A percentile compares a stretch with the other conserved stretches of the same genome.
These are phyloP conservation scores for Osmerus mordax DNA, from an alignment of 2,113 vertebrate genomes.

Conservation along the genomic window DNA sequence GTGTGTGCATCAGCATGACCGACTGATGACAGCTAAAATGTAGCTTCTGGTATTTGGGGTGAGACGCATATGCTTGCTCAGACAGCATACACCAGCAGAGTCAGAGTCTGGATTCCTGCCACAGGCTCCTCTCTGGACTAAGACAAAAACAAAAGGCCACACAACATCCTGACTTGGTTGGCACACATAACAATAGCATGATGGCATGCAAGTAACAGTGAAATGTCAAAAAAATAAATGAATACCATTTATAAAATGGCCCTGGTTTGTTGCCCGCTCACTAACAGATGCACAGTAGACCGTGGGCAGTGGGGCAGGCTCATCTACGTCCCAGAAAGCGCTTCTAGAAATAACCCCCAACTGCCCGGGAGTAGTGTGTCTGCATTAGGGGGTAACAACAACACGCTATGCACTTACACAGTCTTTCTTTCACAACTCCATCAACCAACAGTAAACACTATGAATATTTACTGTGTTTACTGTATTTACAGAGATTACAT, in stretches of 20 bases:
- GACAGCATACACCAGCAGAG: not conserved
- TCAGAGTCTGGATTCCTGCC: not conserved
- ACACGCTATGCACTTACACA: not conserved
- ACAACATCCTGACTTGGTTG: conserved; percentile 8
- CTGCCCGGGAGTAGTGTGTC: conserved; percentile 25
- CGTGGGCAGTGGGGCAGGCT: conserved; percentile 53
- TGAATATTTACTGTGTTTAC: too few species aligned
- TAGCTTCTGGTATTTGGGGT: not conserved
- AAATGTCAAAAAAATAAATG: conserved; percentile 12
- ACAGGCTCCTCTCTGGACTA: not conserved
- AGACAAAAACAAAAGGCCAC: not conserved
- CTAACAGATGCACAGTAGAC: conserved; percentile 53
- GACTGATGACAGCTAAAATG: conserved; percentile 5
- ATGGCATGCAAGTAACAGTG: conserved; percentile 2
- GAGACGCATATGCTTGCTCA: conserved; percentile 8
- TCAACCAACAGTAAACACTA: too few species aligned
- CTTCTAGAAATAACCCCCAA: conserved; percentile 46
- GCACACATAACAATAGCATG: conserved; percentile 10
- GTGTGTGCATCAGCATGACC: not conserved
- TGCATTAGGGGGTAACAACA: conserved; percentile 5
- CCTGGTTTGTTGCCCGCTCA: conserved; percentile 14
- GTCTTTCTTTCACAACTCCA: too few species aligned
- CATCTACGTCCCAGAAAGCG: conserved; percentile 35
- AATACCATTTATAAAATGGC: conserved; percentile 21
- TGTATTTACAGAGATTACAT: too few species aligned